These are phyloP conservation scores for Oreochromis mossambicus DNA, from an alignment of 2,797 vertebrate species.

Conservation along the genomic window DNA sequence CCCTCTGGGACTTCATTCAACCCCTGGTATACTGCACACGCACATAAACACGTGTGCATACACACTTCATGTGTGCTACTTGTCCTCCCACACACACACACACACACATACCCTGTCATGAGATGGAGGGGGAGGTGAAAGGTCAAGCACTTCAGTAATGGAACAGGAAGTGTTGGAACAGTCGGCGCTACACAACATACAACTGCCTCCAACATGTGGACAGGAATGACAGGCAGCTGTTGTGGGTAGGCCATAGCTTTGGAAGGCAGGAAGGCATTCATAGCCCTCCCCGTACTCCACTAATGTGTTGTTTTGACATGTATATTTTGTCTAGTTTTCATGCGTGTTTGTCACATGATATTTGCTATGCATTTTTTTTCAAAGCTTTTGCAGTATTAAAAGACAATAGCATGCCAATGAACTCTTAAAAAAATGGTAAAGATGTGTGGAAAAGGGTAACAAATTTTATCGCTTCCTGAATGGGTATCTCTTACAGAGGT, in stretches of 20 bases:
- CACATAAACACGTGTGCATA: constrained; percentile 38
- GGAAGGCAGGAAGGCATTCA: constrained; percentile 41
- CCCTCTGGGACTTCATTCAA: constrained; percentile 69
- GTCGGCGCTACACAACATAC: constrained; percentile 64
- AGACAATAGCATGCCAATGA: not conserved
- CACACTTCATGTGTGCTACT: constrained; percentile 48
- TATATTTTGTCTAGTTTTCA: constrained; percentile 23
- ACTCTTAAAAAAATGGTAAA: constrained; percentile 2
- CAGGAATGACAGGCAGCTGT: constrained; percentile 73
- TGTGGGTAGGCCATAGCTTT: constrained; percentile 52
- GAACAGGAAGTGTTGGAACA: constrained; percentile 77
- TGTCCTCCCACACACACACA: constrained; percentile 67
- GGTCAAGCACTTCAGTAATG: constrained; percentile 78
- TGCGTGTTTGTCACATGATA: constrained; percentile 4
- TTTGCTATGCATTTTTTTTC: not conserved
- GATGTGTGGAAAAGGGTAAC: constrained; percentile 22
- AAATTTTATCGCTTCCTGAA: constrained; percentile 48
- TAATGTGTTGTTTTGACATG: constrained; percentile 37
- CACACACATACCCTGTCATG: constrained; percentile 61
- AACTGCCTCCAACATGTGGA: constrained; percentile 72
- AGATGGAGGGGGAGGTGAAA: constrained; percentile 64
- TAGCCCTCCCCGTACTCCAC: constrained; percentile 16
- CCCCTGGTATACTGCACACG: constrained; percentile 45
- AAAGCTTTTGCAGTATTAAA: not conserved
- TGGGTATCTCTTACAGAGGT: constrained; percentile 41